Base-by-base conservation (phyloP, 2,797 vertebrate genomes). In the Acomys russatus region DNA sequence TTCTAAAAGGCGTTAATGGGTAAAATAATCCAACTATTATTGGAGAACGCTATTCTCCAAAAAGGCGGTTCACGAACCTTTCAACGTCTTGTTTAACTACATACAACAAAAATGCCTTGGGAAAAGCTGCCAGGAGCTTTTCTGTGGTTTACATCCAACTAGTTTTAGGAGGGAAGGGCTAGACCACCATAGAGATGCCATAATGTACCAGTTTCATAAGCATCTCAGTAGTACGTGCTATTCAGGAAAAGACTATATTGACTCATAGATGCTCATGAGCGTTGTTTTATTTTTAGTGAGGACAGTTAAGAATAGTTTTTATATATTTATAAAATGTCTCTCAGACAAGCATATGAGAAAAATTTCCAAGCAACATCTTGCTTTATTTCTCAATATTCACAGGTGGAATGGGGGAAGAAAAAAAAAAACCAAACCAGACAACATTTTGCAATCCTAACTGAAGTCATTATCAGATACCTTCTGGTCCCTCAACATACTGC, bases 241-340 rank as follows among this genome's bases (percentile, higher is more conserved):
- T 66, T 79, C 56, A 93, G 84, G 83, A 94, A 96, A 96, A 94
- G 56, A 54, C 78, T 91, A 35, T 84, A 92, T 92, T 93, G 88
- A 95, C 35, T 96, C 84, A 85, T 82, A 71, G 33, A 76, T 88
- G 77, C 79, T 88, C 83, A 6, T 80, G 79, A 93, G 74, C 22
- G 38, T 77, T 83, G 82, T 86, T 95, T 70, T 96, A 94, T 95
- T 97, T 98, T 96, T 93, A 97, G 90, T 28, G 94, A 95, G 73
- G 49, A 91, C 92, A 86, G 73, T 93, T 95, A 96, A 89, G 76
- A 96, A 97, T 94, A 96, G 61, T 4, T 68, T 95, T 80, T 15
- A 30, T 96, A 73, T 91, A 96, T 96, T 97, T 97, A 96, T 88
- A 94, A 95, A 96, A 93, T 83, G 90, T 84, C 78, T 96, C 87